Base-by-base conservation (phyloP, 2,888 invertebrate genomes). In the Trichogramma dendrolimi region DNA sequence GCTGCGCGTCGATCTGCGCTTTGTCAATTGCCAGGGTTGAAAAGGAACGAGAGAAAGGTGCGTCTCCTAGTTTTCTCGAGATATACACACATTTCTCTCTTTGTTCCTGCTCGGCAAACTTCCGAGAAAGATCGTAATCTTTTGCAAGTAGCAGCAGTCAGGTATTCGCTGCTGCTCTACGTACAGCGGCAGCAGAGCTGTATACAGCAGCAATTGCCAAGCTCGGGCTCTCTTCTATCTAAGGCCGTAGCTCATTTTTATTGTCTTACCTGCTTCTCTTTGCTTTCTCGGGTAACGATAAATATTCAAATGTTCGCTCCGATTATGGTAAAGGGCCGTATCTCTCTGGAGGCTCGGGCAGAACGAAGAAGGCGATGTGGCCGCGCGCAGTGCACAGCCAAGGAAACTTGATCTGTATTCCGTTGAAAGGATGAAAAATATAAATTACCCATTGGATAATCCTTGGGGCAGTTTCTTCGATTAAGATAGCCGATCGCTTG, bases 241-340 rank as follows among this genome's bases (percentile, higher is more conserved):
- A 27, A 27, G 27, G 27, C 27, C 27, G 27, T 27, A 27, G 27
- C 27, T 27, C 27, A 27, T 27, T 27, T 27, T 27, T 27, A 27
- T 27, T 27, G 27, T 27, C 27, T 27, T 27, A 27, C 27, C 27
- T 27, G 27, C 27, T 27, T 27, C 27, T 27, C 27, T 27, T 27
- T 27, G 27, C 27, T 27, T 27, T 27, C 27, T 27, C 27, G 27
- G 2, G 27, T 27, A 27, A 27, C 27, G 48, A 60, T 63, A 63
- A 59, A 63, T 63, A 63, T 63, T 60, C 59, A 63, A 63, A 63
- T 62, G 58, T 58, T 51, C 48, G 41, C 6, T 39, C 43, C 55
- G 59, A 62, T 59, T 57, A 54, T 54, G 47, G 60, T n/a, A 41
- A 27, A 27, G 40, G 46, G 48, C 40, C 14, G 56, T 49, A 54